Evolutionary conservation across 2,797 vertebrate genomes (phyloP), one percentile per base, ranked within the genome.

Genomic region (Arctocebus calabarensis): DNA sequence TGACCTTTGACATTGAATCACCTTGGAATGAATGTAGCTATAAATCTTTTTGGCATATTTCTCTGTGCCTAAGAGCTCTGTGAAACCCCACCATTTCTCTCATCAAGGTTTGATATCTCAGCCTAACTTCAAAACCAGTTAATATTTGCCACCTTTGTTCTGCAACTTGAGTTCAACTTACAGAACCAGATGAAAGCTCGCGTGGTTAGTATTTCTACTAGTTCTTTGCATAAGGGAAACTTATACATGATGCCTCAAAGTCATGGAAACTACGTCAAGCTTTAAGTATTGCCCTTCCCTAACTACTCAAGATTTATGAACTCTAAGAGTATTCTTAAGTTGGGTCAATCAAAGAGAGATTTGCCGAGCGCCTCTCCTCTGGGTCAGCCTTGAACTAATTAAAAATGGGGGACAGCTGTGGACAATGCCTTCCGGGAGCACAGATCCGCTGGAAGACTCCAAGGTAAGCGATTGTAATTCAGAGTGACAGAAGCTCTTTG

Each of bases 21-120:
- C 92, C 92, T 92, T 71, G 77, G 84, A 96, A 92, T 85, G 95
- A 97, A 95, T 48, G 45, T 81, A 93, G 34, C 79, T 68, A 85
- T 91, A 78, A 93, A 91, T 94, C 85, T 90, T 52, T 37, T 13
- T 12, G 32, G 83, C 40, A n/a, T 55, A 83, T 92, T 94, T 91
- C 81, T 94, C 78, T 93, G 85, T 94, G 75, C 91, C 37, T 87
- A 40, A 64, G 32, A 85, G 43, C 34, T 79, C 32, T 17, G 5
- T 37, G 55, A 94, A 78, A 83, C 7, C 48, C 43, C 70, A 64
- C 43, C 43, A 43, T 37, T 78, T 86, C 70, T 92, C 75, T 91
- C 40, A 43, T 57, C n/a, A 29, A 75, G 40, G 34, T 64, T 71
- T 59, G 17, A 37, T 68, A 71, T 71, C 75, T 84, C 45, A n/a